phyloP scores from a whole-genome alignment of 2,888 invertebrate genomes.

The Ceratothoa steindachneri region DNA sequence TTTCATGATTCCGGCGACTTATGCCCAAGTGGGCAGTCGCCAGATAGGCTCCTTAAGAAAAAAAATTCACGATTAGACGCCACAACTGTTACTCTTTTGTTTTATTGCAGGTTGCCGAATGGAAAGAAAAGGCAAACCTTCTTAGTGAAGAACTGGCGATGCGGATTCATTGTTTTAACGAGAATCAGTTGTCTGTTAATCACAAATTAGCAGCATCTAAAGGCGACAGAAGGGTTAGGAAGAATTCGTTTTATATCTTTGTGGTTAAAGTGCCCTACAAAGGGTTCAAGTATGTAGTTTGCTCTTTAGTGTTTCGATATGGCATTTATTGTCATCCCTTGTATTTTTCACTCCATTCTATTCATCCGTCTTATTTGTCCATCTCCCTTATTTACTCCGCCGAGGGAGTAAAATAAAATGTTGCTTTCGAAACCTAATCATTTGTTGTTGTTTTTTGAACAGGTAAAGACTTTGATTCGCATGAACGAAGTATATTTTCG shows the following conservation, averaged over 20 bases:
- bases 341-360: neutral
- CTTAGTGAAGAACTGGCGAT: conserved; percentile 86
- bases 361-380: no score
- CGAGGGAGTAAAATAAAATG: no score
- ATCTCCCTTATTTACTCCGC: no score
- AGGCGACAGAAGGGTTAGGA: conserved; percentile 38
- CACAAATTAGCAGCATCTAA: conserved; percentile 56
- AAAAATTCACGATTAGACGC: no score
- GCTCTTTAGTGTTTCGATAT: neutral
- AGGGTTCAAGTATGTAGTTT: neutral
- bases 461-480: conserved; percentile 69
- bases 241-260: no score
- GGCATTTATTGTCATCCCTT: no score
- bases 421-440: no score
- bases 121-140: conserved; percentile 76
- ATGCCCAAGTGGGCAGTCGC: no score
- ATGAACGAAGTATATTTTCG: conserved; percentile 96
- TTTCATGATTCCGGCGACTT: no score
- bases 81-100: no score
- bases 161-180: conserved; percentile 88
- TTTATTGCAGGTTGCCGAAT: conserved; percentile 7
- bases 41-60: no score
- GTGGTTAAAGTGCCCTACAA: neutral
- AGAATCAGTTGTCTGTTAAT: conserved; percentile 62
- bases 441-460: no score